phyloP scores from a whole-genome alignment of 2,113 vertebrate genomes.

The Melanocharis versteri region DNA sequence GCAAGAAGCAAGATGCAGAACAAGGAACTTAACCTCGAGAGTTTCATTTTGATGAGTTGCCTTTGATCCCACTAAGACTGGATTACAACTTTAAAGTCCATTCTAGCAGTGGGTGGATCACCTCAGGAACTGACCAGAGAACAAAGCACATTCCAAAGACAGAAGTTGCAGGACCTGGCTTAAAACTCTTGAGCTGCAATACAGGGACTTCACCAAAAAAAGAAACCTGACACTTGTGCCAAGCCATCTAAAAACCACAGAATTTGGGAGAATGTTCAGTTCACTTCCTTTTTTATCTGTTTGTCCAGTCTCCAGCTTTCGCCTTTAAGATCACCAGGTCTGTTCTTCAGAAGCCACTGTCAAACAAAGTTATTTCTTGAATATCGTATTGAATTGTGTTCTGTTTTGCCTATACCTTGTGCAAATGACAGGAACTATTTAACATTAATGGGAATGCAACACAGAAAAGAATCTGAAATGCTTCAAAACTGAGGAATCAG shows the following conservation, averaged over 20 bases:
- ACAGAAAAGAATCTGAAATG: neutral
- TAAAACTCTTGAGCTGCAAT: neutral
- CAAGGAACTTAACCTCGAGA: constrained; percentile 1
- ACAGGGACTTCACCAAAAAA: neutral
- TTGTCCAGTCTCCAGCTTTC: constrained; percentile 4
- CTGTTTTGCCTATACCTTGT: neutral
- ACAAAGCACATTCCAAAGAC: constrained; percentile 45
- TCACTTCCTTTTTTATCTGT: neutral
- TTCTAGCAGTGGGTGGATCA: constrained; percentile 10
- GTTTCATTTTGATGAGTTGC: neutral
- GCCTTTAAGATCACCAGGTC: neutral
- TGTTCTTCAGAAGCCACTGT: neutral
- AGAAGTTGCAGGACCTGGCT: constrained; percentile 13
- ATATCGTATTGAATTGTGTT: neutral
- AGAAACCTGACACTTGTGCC: neutral
- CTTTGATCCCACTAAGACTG: neutral
- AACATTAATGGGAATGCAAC: neutral
- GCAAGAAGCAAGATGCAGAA: neutral
- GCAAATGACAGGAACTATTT: neutral
- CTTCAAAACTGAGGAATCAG: neutral
- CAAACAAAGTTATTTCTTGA: neutral
- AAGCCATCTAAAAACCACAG: constrained; percentile 13
- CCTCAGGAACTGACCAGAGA: neutral
- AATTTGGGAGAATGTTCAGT: neutral
- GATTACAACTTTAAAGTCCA: neutral